Conservation (phyloP, 2,888 invertebrate genomes). For the Tupiocoris notatus region DNA sequence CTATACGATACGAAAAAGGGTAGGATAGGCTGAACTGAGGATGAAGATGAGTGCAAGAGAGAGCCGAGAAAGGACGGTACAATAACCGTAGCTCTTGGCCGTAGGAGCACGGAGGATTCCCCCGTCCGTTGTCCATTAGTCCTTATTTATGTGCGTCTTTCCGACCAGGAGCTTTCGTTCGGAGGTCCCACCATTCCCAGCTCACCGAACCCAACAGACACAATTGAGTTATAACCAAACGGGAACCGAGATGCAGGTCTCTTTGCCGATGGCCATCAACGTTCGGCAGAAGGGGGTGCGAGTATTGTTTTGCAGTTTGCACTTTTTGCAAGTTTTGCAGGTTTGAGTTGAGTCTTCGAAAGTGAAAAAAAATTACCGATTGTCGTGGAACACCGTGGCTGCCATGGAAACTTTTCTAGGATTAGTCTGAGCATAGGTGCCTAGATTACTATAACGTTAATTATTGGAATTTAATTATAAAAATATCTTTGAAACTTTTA, state of each 20-base stretch:
- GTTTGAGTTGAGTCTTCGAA: too few species aligned
- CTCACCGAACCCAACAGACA: slow-evolving; percentile 8
- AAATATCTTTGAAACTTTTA: too few species aligned
- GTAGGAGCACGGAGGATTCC: slow-evolving; percentile 35
- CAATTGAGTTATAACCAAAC: slow-evolving; percentile 39
- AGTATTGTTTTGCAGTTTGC: too few species aligned
- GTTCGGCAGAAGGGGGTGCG: too few species aligned
- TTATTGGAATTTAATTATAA: too few species aligned
- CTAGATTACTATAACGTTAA: too few species aligned
- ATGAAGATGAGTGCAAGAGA: not conserved
- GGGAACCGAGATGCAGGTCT: not conserved
- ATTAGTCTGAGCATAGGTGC: too few species aligned
- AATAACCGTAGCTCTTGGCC: slow-evolving; percentile 44
- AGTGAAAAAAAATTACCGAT: too few species aligned
- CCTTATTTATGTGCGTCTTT: slow-evolving; percentile 44
- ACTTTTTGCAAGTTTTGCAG: too few species aligned
- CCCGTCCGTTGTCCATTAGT: slow-evolving; percentile 44
- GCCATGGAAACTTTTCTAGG: too few species aligned
- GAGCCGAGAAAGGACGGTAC: slow-evolving; percentile 6
- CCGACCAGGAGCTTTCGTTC: slow-evolving; percentile 35
- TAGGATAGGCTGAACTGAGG: slow-evolving; percentile 19
- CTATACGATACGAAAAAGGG: slow-evolving; percentile 24
- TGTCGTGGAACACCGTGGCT: too few species aligned
- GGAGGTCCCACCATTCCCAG: not conserved
- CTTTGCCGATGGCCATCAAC: slow-evolving; percentile 13